These are phyloP conservation scores for Colletes gigas DNA, from an alignment of 1,140 invertebrate genomes.

Conservation along the genomic window DNA sequence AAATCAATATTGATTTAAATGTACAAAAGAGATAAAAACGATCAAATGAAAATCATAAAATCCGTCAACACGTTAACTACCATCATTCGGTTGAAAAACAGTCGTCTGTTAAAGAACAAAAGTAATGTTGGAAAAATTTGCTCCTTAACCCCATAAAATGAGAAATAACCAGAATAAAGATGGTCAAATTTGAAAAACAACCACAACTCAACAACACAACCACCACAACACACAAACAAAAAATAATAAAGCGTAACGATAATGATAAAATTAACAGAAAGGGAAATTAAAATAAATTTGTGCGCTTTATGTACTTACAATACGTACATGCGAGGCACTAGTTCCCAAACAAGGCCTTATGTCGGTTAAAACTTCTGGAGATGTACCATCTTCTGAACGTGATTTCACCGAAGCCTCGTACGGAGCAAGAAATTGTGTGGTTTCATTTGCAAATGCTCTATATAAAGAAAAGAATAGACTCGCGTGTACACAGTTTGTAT, in stretches of 20 bases:
- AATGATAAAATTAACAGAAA: constrained; percentile 38
- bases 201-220: too few relatives aligned
- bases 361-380: constrained; percentile 76
- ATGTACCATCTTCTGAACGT: constrained; percentile 76
- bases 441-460: constrained; percentile 88
- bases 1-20: constrained; percentile 19
- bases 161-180: too few relatives aligned
- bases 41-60: constrained; percentile 24
- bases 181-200: too few relatives aligned
- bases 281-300: constrained; percentile 72
- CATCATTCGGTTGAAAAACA: too few relatives aligned
- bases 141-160: too few relatives aligned
- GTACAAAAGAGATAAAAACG: constrained; percentile 4
- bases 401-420: constrained; percentile 86
- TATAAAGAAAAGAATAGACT: constrained; percentile 62
- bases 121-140: too few relatives aligned
- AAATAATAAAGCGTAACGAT: neutral
- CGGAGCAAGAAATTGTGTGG: constrained; percentile 88
- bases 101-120: too few relatives aligned
- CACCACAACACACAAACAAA: too few relatives aligned
- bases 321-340: constrained; percentile 80
- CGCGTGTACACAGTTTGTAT: neutral
- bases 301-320: constrained; percentile 81
- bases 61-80: neutral
- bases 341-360: constrained; percentile 73